A percentile compares a stretch with the other conserved stretches of the same genome.
phyloP scores from a whole-genome alignment of 2,888 invertebrate genomes.

The Tachina grossa region DNA sequence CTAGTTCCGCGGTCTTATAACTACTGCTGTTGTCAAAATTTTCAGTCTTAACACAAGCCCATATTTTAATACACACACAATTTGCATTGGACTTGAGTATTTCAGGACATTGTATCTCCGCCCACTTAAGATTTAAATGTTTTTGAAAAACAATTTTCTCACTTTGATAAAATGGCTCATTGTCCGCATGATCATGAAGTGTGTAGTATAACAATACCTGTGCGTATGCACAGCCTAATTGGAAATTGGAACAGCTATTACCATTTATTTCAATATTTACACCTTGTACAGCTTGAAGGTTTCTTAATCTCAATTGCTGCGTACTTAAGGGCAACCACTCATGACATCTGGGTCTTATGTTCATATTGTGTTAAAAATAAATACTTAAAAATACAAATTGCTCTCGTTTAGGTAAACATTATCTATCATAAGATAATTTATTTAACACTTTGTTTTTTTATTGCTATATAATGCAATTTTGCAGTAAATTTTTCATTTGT shows the following conservation, averaged over 20 bases:
- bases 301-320: slow-evolving; percentile 92
- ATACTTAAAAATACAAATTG: slow-evolving; percentile 17
- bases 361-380: slow-evolving; percentile 72
- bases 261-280: slow-evolving; percentile 84
- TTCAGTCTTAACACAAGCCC: slow-evolving; percentile 77
- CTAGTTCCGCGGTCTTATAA: neutral
- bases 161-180: slow-evolving; percentile 92
- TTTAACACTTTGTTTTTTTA: slow-evolving; percentile 29
- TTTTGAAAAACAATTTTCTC: slow-evolving; percentile 87
- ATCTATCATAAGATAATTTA: slow-evolving; percentile 19
- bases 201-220: slow-evolving; percentile 89
- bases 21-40: neutral
- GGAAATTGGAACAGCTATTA: slow-evolving; percentile 6
- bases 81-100: slow-evolving; percentile 83
- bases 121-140: slow-evolving; percentile 90
- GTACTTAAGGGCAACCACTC: slow-evolving; percentile 87
- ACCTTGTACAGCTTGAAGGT: slow-evolving; percentile 89
- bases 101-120: slow-evolving; percentile 88
- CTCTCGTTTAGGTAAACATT: slow-evolving; percentile 38
- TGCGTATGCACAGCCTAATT: slow-evolving; percentile 73
- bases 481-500: slow-evolving; percentile 52
- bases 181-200: slow-evolving; percentile 90
- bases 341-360: slow-evolving; percentile 78
- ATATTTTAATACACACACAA: slow-evolving; percentile 81
- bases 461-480: slow-evolving; percentile 41